Conservation (phyloP, 2,888 invertebrate genomes). For the Geotrupes spiniger region DNA sequence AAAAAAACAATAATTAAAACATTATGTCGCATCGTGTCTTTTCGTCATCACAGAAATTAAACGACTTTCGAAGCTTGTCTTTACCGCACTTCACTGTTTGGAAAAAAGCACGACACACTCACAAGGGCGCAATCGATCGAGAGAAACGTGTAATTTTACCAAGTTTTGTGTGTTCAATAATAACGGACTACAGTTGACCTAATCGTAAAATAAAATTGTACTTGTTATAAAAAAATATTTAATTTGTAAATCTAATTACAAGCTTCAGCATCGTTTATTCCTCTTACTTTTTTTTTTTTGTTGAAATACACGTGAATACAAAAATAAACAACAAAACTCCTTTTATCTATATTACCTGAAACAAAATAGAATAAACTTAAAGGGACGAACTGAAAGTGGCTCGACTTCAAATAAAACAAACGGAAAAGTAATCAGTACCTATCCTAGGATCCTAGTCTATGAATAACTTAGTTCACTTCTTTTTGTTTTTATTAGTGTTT, state of each 20-base stretch:
- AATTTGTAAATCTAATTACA: neutral
- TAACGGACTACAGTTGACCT: neutral
- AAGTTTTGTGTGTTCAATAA: too few relatives aligned
- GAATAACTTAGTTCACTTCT: slow-evolving; percentile 65
- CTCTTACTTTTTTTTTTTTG: neutral
- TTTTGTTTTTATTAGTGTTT: slow-evolving; percentile 91
- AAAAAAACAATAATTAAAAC: too few relatives aligned
- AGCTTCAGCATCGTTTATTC: slow-evolving; percentile 1
- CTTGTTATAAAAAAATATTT: slow-evolving; percentile 7
- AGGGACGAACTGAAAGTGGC: neutral
- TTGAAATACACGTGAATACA: slow-evolving; percentile 1
- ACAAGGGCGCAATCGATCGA: too few relatives aligned
- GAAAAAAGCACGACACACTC: too few relatives aligned
- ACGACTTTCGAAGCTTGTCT: too few relatives aligned
- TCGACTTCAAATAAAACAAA: neutral
- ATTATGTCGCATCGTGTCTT: too few relatives aligned
- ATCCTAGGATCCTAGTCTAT: slow-evolving; percentile 19
- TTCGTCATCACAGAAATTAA: too few relatives aligned
- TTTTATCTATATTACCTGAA: slow-evolving; percentile 10
- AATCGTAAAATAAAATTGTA: slow-evolving; percentile 7
- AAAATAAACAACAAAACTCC: slow-evolving; percentile 9
- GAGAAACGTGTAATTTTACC: too few relatives aligned
- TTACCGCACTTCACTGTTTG: too few relatives aligned
- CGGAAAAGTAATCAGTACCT: slow-evolving; percentile 8
- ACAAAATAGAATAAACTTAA: slow-evolving; percentile 10